These are phyloP conservation scores for Gallinago undulata DNA, from an alignment of 2,113 vertebrate genomes.

Conservation along the genomic window DNA sequence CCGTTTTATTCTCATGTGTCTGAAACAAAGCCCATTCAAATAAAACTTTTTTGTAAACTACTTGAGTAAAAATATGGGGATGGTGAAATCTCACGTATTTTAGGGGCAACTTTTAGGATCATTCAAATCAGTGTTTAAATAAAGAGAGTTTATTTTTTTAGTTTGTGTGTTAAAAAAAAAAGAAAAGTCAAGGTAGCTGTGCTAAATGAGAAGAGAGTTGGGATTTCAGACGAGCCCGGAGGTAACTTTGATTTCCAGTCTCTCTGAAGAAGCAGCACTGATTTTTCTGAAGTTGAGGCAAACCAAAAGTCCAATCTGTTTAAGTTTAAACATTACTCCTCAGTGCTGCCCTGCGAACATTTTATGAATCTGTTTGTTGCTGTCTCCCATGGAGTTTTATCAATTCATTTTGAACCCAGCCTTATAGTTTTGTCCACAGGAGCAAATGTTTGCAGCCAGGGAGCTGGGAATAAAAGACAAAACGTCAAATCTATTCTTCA, in stretches of 20 bases:
- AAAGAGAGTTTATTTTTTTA: not conserved
- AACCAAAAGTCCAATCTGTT: slow-evolving; percentile 37
- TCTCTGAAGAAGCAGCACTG: not conserved
- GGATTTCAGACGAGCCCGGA: not conserved
- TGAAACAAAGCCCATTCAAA: not conserved
- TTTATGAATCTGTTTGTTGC: slow-evolving; percentile 15
- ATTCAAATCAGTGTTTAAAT: not conserved
- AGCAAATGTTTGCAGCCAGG: not conserved
- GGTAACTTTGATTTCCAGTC: not conserved
- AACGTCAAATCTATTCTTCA: not conserved
- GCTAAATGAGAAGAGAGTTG: not conserved
- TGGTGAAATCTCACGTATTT: not conserved
- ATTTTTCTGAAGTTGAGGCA: slow-evolving; percentile 2
- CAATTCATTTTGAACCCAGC: not conserved
- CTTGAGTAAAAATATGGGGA: not conserved
- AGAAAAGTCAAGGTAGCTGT: not conserved
- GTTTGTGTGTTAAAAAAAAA: not conserved
- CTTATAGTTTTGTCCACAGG: not conserved
- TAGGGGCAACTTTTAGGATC: not conserved
- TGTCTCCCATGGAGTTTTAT: not conserved
- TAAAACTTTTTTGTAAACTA: not conserved
- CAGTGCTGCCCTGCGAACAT: not conserved
- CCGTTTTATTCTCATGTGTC: not conserved
- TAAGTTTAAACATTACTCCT: slow-evolving; percentile 8
- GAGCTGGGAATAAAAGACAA: not conserved